These are phyloP conservation scores for Acipenser transmontanus DNA, from an alignment of 2,797 vertebrate species.

Conservation along the genomic window DNA sequence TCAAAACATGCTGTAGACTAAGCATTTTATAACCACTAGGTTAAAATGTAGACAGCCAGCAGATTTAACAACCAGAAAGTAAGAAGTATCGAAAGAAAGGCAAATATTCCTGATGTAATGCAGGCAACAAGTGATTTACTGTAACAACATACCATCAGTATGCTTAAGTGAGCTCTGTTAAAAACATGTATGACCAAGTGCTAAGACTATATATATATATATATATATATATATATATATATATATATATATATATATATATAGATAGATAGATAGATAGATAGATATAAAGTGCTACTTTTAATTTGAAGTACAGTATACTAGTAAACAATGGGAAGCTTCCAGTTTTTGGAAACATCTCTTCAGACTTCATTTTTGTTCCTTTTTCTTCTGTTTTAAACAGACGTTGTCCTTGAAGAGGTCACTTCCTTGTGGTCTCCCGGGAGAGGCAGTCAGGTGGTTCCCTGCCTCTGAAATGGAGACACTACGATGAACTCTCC, in stretches of 20 bases:
- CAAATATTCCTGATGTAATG: constrained; percentile 17
- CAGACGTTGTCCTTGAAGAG: no score
- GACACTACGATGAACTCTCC: constrained; percentile 59
- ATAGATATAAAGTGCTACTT: constrained; percentile 35
- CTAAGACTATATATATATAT: constrained; percentile 7
- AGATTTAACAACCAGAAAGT: neutral
- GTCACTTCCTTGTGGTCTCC: no score
- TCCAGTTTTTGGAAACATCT: neutral
- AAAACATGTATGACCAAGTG: constrained; percentile 16
- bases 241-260: no score
- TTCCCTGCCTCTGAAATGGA: constrained; percentile 22
- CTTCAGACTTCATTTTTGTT: neutral
- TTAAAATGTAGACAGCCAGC: constrained; percentile 5
- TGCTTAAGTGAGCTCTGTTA: constrained; percentile 13
- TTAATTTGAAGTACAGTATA: constrained; percentile 30
- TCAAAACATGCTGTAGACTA: constrained; percentile 10
- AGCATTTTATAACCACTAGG: constrained; percentile 11
- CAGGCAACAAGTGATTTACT: constrained; percentile 12
- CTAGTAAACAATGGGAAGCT: neutral
- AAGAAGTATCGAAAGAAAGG: neutral
- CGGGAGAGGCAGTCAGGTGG: constrained; percentile 8
- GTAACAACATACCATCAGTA: constrained; percentile 1
- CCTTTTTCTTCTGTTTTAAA: neutral
- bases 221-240: no score
- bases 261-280: constrained; percentile 18